Conservation (phyloP, 2,113 vertebrate genomes). For the Callipepla californica region DNA sequence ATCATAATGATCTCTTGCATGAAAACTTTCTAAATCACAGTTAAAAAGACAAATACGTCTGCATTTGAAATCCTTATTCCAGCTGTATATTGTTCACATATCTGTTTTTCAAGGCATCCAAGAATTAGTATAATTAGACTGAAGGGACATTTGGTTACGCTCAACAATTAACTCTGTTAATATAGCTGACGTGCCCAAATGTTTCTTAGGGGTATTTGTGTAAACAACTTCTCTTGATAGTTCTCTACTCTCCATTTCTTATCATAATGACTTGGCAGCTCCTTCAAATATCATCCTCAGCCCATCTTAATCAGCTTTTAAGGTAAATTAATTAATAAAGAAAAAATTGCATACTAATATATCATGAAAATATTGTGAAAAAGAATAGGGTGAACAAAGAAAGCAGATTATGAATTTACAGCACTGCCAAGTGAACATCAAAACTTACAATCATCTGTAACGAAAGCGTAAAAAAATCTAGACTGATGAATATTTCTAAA, state of each 20-base stretch:
- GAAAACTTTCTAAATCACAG: constrained; percentile 52
- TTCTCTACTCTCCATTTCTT: not conserved
- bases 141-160: not conserved
- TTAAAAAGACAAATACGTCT: constrained; percentile 33
- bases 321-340: not conserved
- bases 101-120: constrained; percentile 22
- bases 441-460: not conserved
- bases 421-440: not conserved
- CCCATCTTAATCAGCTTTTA: not conserved
- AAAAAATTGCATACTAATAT: no score
- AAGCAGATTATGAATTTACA: not conserved
- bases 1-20: constrained; percentile 53
- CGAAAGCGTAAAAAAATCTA: not conserved
- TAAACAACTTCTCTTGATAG: constrained; percentile 2
- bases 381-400: not conserved
- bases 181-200: constrained; percentile 1
- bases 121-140: constrained; percentile 14
- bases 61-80: constrained; percentile 9
- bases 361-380: not conserved
- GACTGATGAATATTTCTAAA: not conserved
- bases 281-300: not conserved
- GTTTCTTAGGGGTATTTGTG: constrained; percentile 5
- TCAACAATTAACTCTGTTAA: constrained; percentile 47
- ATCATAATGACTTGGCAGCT: not conserved
- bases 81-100: not conserved